Base-by-base conservation (phyloP, 2,113 vertebrate genomes). In the Amphiprion percula region DNA sequence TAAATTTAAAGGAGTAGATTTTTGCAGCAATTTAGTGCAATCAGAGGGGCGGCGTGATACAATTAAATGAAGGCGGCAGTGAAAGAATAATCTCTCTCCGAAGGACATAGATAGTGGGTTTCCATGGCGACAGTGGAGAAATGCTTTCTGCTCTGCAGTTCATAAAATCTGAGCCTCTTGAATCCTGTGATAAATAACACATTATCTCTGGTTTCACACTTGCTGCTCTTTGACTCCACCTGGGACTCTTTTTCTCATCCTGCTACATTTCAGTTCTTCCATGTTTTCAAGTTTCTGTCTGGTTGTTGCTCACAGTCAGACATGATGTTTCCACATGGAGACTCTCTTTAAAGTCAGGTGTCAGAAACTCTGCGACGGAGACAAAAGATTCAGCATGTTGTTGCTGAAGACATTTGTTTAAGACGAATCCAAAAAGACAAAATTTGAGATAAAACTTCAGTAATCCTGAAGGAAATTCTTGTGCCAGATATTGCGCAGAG, bases 41-140 rank as follows among this genome's bases (percentile, higher is more conserved):
- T 86, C 47, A 83, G 41, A 65, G 50, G 8, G 49, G 19, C 70
- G 63, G 59, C 59, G n/a, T 73, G 66, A 73, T 55, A 77, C 69
- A 88, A 83, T 84, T 84, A 87, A 75, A 41, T 69, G 64, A 65
- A 68, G 49, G 66, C 44, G 65, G 53, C 24, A 65, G 72, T 68
- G 58, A 80, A 80, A 83, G 72, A 89, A 87, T 52, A 65, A 81
- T 77, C 54, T 77, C 39, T 55, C 75, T 82, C 64, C 41, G 58
- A 56, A 74, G 62, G 68, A 68, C 39, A 68, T 60, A 74, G 80
- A 88, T 74, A 64, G 80, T 39, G 73, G 49, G 89, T 92, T 91
- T 82, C 89, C 84, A 91, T 90, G 89, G 65, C 74, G 78, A 90
- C 90, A 77, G 77, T 46, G 71, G 71, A 28, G 65, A 6, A 4